A percentile compares a stretch with the other conserved stretches of the same genome.
phyloP scores from a whole-genome alignment of 2,797 vertebrate species.

The Cygnus olor region DNA sequence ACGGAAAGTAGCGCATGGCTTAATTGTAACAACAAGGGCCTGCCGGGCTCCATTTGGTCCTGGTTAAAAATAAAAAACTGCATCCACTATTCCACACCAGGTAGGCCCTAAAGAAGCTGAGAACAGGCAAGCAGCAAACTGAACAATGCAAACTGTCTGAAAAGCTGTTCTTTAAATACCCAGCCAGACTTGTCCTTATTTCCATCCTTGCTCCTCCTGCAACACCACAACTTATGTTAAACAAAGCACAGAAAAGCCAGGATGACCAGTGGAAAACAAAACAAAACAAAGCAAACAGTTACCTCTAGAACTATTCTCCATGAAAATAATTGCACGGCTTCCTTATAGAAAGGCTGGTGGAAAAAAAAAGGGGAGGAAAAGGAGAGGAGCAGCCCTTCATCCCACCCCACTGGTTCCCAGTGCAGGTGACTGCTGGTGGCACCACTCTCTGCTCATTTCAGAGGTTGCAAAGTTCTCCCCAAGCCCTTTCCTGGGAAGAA shows the following conservation, averaged over 20 bases:
- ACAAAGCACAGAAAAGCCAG: not conserved
- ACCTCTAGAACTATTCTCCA: not conserved
- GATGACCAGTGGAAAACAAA: not conserved
- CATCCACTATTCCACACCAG: not conserved
- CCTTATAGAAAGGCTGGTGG: not conserved
- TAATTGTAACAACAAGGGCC: slow-evolving; percentile 56
- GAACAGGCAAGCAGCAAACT: not conserved
- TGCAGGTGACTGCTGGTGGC: not conserved
- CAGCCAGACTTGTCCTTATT: not conserved
- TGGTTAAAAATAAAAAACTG: slow-evolving; percentile 5
- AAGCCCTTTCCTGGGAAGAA: not conserved
- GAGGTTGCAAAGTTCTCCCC: not conserved
- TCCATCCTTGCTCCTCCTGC: not conserved
- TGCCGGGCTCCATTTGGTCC: not conserved
- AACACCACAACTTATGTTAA: not conserved
- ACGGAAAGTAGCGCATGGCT: slow-evolving; percentile 48
- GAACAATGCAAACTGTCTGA: not conserved
- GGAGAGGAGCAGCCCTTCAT: not conserved
- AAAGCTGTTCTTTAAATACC: not conserved
- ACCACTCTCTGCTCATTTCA: not conserved
- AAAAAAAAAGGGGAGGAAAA: not conserved
- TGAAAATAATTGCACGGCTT: not conserved
- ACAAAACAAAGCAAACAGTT: not conserved
- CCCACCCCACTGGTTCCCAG: not conserved
- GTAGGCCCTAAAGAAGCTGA: not conserved